Percentiles rank a stretch among this genome's conserved stretches.
Conservation (phyloP, 2,113 vertebrate genomes). For the Cettia cetti region DNA sequence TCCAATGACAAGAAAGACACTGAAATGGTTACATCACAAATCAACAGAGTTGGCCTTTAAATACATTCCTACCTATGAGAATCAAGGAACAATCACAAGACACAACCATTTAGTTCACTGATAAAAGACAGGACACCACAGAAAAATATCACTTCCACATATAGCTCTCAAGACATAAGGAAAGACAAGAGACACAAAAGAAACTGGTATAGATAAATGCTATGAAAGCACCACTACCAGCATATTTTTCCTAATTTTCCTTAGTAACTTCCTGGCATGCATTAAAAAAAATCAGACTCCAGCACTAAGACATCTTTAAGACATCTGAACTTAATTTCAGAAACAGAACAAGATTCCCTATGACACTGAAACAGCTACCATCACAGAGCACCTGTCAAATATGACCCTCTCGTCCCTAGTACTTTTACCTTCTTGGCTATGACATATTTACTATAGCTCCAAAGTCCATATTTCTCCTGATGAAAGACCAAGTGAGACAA, state of each 20-base stretch:
- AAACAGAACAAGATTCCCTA: not conserved
- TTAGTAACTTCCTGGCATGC: constrained; percentile 10
- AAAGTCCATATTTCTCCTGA: constrained; percentile 1
- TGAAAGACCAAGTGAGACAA: constrained; percentile 29
- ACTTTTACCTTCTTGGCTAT: not conserved
- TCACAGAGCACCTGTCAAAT: not conserved
- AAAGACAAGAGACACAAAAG: constrained; percentile 74
- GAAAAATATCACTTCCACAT: constrained; percentile 74
- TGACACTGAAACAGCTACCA: constrained; percentile 4
- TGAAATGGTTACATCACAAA: constrained; percentile 76
- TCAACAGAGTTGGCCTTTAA: constrained; percentile 74
- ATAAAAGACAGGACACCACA: constrained; percentile 76
- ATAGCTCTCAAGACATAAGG: constrained; percentile 73
- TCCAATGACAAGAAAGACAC: constrained; percentile 77
- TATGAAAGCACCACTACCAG: constrained; percentile 52
- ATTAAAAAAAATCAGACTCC: not conserved
- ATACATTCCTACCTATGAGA: constrained; percentile 67
- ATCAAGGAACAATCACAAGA: constrained; percentile 73
- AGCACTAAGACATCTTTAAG: not conserved
- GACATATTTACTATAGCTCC: not conserved
- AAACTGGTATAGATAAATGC: constrained; percentile 59
- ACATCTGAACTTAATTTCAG: not conserved
- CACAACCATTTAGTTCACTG: constrained; percentile 71
- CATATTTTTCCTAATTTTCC: constrained; percentile 17
- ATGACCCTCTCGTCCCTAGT: not conserved